Evolutionary conservation across 2,888 invertebrate genomes (phyloP), one percentile per base, ranked within the genome.

Genomic region (Cheilosia impressa): DNA sequence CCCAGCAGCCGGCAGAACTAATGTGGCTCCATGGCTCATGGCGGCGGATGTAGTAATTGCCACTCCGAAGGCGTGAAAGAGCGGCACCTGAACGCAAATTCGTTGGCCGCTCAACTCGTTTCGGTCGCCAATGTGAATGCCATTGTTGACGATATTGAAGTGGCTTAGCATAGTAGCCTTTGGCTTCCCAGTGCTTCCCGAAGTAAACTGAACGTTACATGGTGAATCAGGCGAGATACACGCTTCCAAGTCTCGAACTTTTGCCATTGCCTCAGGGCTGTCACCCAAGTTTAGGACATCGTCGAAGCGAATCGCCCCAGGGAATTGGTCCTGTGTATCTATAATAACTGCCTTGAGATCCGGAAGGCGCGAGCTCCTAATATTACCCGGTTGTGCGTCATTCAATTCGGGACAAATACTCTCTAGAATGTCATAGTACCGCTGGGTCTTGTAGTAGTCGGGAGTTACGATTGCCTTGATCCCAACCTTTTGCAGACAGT

Each of bases 61-160:
- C 78, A 95, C 94, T 0, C 97, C 97, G 90, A 95, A 97, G 43
- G 95, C 96, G 91, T 98, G 98, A 90, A 97, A 97, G 27, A 97
- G 93, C 0, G 97, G 97, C 19, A 96, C 95, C 89, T 96, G 95
- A 0, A 94, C 89, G 80, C 94, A 94, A 78, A 94, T 92, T 71
- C 90, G 93, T 4, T 93, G 92, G 0, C 88, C 89, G 0, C 34
- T 87, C 1, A 94, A 87, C 75, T 93, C 92, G 57, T 92, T 91
- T 79, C 94, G 92, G 41, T 90, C 92, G 0, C 95, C 96, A 71
- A 95, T 93, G 88, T 94, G 94, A 89, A 94, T 94, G 6, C 95
- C 94, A 91, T 97, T 97, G 91, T 98, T 98, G 2, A 96, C 93
- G 19, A 96, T 93, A 82, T 94, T 94, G 89, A 95, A 94, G 90